These are phyloP conservation scores for Benitochromis conjunctus DNA, from an alignment of 2,113 vertebrate genomes.

Conservation along the genomic window DNA sequence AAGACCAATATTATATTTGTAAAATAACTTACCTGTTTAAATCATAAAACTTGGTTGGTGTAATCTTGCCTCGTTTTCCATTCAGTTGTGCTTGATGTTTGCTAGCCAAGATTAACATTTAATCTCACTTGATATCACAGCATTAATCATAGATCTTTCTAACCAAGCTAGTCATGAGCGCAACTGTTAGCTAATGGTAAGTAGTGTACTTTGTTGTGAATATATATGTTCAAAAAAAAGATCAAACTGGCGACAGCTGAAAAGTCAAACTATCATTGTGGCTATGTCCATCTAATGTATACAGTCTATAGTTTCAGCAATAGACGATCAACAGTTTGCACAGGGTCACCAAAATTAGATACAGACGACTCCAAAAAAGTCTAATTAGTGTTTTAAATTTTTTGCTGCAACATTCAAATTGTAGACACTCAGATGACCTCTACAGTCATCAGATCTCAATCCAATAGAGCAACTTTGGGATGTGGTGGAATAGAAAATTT, in stretches of 20 bases:
- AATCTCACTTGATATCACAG: background rate
- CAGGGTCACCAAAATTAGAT: background rate
- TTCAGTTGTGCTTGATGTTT: background rate
- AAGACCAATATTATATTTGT: background rate
- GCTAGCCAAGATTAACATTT: background rate
- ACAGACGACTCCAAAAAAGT: background rate
- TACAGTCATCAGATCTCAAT: background rate
- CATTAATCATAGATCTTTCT: background rate
- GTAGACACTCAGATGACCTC: background rate
- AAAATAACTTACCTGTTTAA: background rate
- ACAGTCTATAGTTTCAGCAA: background rate
- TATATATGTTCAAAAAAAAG: background rate
- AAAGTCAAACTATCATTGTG: background rate
- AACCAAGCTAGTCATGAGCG: background rate
- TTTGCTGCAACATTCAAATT: background rate
- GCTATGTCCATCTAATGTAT: background rate
- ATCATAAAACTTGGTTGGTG: no score
- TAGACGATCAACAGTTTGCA: background rate
- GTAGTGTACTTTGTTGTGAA: background rate
- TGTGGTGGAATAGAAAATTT: background rate
- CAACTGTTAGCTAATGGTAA: rapidly evolving
- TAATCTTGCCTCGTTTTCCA: no score
- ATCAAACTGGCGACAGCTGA: no score
- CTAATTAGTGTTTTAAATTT: background rate
- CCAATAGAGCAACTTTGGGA: background rate